phyloP scores from a whole-genome alignment of 1,140 invertebrate species.

The Lysiphlebus fabarum region DNA sequence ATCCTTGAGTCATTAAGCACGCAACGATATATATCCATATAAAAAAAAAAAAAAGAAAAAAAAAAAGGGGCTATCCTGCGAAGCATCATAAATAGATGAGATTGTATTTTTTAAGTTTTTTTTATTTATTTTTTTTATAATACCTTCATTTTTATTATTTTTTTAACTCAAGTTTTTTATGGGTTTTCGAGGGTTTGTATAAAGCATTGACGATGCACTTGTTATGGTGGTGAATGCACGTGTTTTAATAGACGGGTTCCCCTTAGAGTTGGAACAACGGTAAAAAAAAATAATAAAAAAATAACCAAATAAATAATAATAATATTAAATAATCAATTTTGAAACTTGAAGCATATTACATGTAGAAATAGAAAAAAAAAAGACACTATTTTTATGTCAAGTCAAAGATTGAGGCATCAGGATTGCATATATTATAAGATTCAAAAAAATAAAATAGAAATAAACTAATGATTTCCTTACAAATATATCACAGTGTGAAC shows the following conservation, averaged over 20 bases:
- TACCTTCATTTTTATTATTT: conserved; percentile 17
- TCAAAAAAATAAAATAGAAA: no score
- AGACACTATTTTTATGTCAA: conserved; percentile 24
- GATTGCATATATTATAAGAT: no score
- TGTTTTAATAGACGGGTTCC: conserved; percentile 41
- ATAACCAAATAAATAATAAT: conserved; percentile 25
- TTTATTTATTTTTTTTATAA: no score
- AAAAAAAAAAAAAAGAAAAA: no score
- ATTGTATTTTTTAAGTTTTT: conserved; percentile 13
- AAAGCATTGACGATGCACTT: conserved; percentile 40
- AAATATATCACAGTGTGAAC: no score
- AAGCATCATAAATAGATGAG: conserved; percentile 12
- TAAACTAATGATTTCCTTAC: no score
- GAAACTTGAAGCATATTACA: conserved; percentile 7
- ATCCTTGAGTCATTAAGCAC: conserved; percentile 26
- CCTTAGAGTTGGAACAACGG: conserved; percentile 23
- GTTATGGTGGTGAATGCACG: conserved; percentile 41
- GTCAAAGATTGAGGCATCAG: conserved; percentile 20
- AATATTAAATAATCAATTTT: conserved; percentile 27
- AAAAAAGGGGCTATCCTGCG: not conserved
- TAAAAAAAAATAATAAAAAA: conserved; percentile 23
- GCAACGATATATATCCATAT: conserved; percentile 17
- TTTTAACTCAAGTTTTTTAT: conserved; percentile 26
- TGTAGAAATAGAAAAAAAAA: conserved; percentile 8
- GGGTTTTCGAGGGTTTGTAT: conserved; percentile 25